phyloP scores from a whole-genome alignment of 1,140 invertebrate genomes.

The Formica selysi region DNA sequence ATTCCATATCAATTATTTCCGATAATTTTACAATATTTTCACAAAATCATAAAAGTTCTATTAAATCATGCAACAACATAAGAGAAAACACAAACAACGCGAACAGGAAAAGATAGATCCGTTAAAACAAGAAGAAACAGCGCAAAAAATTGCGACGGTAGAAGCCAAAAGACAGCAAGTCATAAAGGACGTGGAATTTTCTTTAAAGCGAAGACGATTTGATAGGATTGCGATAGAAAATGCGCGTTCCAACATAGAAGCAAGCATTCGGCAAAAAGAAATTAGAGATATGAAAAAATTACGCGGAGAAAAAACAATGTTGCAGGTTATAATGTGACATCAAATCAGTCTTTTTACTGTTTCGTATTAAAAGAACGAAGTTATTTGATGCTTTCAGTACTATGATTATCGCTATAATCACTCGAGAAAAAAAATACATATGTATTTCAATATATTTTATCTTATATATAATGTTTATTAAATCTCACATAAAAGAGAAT shows the following conservation, averaged over 20 bases:
- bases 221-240: constrained; percentile 68
- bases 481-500: neutral
- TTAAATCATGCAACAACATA: constrained; percentile 60
- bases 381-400: neutral
- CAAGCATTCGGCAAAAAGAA: constrained; percentile 50
- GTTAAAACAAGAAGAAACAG: constrained; percentile 58
- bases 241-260: constrained; percentile 60
- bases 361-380: neutral
- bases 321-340: constrained; percentile 63
- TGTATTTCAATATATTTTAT: neutral
- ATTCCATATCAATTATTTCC: neutral
- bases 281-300: constrained; percentile 55
- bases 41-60: constrained; percentile 12
- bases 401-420: neutral
- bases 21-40: neutral
- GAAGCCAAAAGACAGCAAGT: constrained; percentile 70
- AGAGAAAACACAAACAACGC: constrained; percentile 76
- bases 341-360: neutral
- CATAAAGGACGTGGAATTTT: constrained; percentile 67
- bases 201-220: constrained; percentile 66
- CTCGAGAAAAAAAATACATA: neutral
- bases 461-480: neutral
- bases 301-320: constrained; percentile 67
- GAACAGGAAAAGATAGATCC: constrained; percentile 34
- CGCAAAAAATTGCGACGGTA: constrained; percentile 64